These are phyloP conservation scores for Ericerus pela DNA, from an alignment of 1,140 invertebrate genomes.

Conservation along the genomic window DNA sequence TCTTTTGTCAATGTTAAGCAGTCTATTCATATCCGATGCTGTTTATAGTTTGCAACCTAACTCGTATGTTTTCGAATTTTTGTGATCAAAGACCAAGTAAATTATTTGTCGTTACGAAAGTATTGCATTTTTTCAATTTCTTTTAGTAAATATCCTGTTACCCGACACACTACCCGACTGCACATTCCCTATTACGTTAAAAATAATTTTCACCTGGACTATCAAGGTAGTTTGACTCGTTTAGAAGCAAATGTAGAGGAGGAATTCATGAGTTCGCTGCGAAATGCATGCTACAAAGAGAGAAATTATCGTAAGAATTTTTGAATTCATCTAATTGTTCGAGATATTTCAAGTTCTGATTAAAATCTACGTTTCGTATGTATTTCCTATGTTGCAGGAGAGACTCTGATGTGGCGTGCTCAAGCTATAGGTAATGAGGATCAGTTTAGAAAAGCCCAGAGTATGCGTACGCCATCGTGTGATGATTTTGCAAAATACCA, in stretches of 20 bases:
- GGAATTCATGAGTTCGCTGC: slow-evolving; percentile 74
- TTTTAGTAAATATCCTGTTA: slow-evolving; percentile 65
- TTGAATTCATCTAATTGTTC: no score
- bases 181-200: slow-evolving; percentile 90
- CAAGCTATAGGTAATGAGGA: background rate
- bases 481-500: background rate
- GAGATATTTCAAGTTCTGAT: no score
- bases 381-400: no score
- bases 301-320: slow-evolving; percentile 36
- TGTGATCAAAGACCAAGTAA: no score
- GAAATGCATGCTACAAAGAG: slow-evolving; percentile 82
- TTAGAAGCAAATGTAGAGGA: slow-evolving; percentile 91
- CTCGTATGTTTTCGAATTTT: slow-evolving; percentile 54
- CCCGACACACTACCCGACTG: slow-evolving; percentile 56
- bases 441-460: background rate
- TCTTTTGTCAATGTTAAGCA: slow-evolving; percentile 81
- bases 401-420: background rate
- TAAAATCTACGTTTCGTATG: no score
- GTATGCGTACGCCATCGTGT: background rate
- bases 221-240: slow-evolving; percentile 73
- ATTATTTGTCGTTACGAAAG: background rate
- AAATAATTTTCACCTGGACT: slow-evolving; percentile 86
- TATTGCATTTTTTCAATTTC: background rate
- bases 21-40: slow-evolving; percentile 87
- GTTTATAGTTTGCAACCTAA: slow-evolving; percentile 71